These are phyloP conservation scores for Galeopterus variegatus DNA, from an alignment of 2,113 vertebrate genomes.

Conservation along the genomic window DNA sequence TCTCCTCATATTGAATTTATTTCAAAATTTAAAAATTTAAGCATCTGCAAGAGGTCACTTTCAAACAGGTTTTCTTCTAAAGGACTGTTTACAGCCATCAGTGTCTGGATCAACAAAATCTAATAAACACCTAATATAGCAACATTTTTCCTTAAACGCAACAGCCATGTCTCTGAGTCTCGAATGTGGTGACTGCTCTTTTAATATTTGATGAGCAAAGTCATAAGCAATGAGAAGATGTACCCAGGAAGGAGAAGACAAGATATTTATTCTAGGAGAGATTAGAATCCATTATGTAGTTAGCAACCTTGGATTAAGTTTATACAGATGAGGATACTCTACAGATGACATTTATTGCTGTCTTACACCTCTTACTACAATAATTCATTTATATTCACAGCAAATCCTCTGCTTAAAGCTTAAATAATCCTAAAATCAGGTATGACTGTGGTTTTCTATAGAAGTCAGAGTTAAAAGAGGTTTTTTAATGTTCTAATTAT, in stretches of 20 bases:
- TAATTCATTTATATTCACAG: conserved; percentile 39
- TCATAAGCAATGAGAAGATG: not conserved
- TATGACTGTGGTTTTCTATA: not conserved
- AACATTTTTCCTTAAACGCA: conserved; percentile 33
- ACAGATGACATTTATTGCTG: conserved; percentile 9
- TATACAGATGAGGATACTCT: not conserved
- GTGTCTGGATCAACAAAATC: not conserved
- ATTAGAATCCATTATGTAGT: not conserved
- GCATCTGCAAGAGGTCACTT: not conserved
- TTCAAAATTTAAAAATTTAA: conserved; percentile 59
- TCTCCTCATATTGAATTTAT: conserved; percentile 12
- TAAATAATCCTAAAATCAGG: conserved; percentile 53
- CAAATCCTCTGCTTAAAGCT: conserved; percentile 48
- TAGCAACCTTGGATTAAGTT: conserved; percentile 49
- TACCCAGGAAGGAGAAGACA: not conserved
- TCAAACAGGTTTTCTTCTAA: conserved; percentile 17
- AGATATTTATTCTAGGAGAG: not conserved
- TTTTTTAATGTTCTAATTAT: conserved; percentile 50
- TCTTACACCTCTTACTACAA: not conserved
- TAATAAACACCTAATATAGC: not conserved
- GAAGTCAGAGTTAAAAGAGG: not conserved
- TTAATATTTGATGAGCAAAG: conserved; percentile 8
- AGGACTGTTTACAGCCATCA: not conserved
- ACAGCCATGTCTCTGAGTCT: not conserved
- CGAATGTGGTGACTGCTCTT: not conserved